phyloP scores from a whole-genome alignment of 2,113 vertebrate genomes.

The Rhineura floridana region DNA sequence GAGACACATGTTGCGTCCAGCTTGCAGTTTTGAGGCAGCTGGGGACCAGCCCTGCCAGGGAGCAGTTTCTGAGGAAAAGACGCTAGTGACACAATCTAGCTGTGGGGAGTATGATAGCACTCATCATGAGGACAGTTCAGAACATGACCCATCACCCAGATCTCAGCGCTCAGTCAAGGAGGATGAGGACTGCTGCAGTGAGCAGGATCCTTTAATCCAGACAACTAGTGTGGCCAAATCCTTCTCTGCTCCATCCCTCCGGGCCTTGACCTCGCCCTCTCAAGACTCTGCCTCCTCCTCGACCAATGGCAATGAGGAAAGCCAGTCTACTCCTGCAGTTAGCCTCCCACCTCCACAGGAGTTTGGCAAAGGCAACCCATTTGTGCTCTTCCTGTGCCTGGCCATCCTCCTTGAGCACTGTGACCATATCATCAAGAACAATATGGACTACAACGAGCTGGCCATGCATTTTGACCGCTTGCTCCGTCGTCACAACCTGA shows the following conservation, averaged over 20 bases:
- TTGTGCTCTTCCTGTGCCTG: slow-evolving; percentile 94
- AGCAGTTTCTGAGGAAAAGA: slow-evolving; percentile 28
- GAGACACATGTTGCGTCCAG: slow-evolving; percentile 81
- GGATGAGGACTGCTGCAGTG: slow-evolving; percentile 76
- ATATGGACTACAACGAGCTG: slow-evolving; percentile 92
- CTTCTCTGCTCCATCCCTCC: slow-evolving; percentile 67
- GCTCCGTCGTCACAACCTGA: slow-evolving; percentile 89
- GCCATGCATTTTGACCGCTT: slow-evolving; percentile 97
- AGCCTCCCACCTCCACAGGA: slow-evolving; percentile 89
- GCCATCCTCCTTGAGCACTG: slow-evolving; percentile 94
- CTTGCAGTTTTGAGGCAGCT: slow-evolving; percentile 47
- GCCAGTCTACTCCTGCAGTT: slow-evolving; percentile 29
- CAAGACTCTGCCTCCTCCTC: slow-evolving; percentile 62
- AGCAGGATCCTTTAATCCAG: slow-evolving; percentile 78
- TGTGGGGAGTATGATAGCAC: slow-evolving; percentile 86
- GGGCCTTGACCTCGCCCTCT: slow-evolving; percentile 57
- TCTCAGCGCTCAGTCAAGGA: slow-evolving; percentile 75
- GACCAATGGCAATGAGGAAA: slow-evolving; percentile 47
- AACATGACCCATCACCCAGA: slow-evolving; percentile 63
- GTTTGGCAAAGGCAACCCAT: slow-evolving; percentile 94
- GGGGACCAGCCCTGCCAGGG: slow-evolving; percentile 56
- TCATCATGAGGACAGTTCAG: slow-evolving; percentile 70
- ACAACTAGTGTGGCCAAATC: slow-evolving; percentile 56
- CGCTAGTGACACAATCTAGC: slow-evolving; percentile 81
- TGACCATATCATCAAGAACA: slow-evolving; percentile 90